Evolutionary conservation across 2,113 vertebrate species (phyloP), one percentile per base, ranked within the genome.

Genomic region (Synodontis membranacea): DNA sequence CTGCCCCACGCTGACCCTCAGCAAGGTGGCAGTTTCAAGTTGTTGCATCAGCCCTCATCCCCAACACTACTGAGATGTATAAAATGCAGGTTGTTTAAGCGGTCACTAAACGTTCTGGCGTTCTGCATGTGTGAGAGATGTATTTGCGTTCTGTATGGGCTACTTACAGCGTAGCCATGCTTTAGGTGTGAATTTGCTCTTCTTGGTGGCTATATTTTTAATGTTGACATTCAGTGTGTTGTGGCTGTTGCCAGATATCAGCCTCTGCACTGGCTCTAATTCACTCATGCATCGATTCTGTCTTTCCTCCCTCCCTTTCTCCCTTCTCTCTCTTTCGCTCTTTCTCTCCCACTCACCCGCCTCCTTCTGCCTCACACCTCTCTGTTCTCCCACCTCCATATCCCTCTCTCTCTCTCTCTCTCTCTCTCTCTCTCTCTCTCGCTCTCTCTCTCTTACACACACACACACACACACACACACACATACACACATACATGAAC

Each of bases 11-110:
- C 79, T 88, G 87, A 86, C 88, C 89, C 87, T 88, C 85, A 54
- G 87, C 68, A 72, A 66, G 56, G 88, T 90, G 90, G 89, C 89
- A 85, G 88, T 90, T 89, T 89, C 84, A 88, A 88, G 76, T 90
- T 85, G 86, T 82, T 89, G 86, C 89, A 88, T 89, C 89, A 89
- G 86, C 76, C 76, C 72, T 50, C 19, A 68, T 62, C 31, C 72
- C 66, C 76, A 70, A 46, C 86, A 44, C 81, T 8, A 21, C 75
- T 6, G 8, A 34, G 52, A 81, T 12, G 50, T 62, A 62, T 48
- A 15, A 64, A 87, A 80, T 56, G 87, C 78, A 62, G 60, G 28
- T 66, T 81, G 54, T 86, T 60, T 86, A 86, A 86, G 80, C 54
- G 58, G 37, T 82, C 79, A 80, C 56, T 70, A 70, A 86, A 60